Base-by-base conservation (phyloP, 2,797 vertebrate species). In the Protonibea diacanthus region DNA sequence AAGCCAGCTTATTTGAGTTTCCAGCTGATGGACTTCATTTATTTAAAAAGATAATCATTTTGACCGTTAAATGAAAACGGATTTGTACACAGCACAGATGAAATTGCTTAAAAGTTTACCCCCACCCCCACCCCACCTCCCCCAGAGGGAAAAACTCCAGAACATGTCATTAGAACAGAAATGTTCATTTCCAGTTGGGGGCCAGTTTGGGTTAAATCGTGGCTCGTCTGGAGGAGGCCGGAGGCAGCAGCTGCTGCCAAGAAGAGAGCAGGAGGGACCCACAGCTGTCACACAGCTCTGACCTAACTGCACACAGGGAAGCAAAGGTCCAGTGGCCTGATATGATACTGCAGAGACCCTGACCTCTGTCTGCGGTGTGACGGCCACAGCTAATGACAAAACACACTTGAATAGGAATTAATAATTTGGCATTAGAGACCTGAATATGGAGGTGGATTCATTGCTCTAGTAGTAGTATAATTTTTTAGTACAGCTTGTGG, bases 241-340 rank as follows among this genome's bases (percentile, higher is more conserved):
- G 60, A 72, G 84, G 81, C 52, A 17, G 72, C 38, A 17, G 57
- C 55, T 27, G 42, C 75, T 76, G 73, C 68, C 78, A 82, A 64
- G 15, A 69, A 61, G 48, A n/a, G 76, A 79, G 69, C 76, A 72
- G 53, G 53, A 74, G 74, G 78, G 45, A 44, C 67, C 69, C 70
- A 47, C 80, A 81, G 87, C 83, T 92, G 89, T 84, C 86, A 78
- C 44, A 27, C 65, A 64, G 84, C 74, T 62, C 76, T 87, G 90
- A 90, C 86, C 89, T 68, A 72, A 71, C 78, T 69, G 64, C 60
- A 68, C 68, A 29, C 69, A 62, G 33, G 23, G 60, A 57, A 78
- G 44, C 72, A 77, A 66, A 86, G 86, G 83, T 85, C 71, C 69
- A 48, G 51, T 11, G 48, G 76, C 63, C 68, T 4, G 29, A 91